Conservation (phyloP, 2,888 invertebrate genomes). For the Leptinotarsa rubiginosa region DNA sequence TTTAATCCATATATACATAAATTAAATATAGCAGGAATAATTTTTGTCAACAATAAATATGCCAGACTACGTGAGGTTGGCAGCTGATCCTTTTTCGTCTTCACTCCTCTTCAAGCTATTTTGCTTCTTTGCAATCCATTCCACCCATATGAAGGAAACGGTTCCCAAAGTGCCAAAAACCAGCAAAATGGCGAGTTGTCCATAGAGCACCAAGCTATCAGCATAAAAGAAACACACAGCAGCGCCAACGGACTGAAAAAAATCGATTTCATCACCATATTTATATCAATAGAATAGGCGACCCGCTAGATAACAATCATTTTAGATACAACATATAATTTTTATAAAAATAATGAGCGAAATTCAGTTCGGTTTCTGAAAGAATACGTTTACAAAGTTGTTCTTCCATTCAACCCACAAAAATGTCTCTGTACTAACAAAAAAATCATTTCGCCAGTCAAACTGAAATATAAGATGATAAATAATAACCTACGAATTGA, state of each 20-base stretch:
- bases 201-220: slow-evolving; percentile 75
- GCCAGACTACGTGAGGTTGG: slow-evolving; percentile 1
- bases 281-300: no score
- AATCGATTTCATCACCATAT: slow-evolving; percentile 21
- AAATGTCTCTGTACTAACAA: no score
- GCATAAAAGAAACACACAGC: slow-evolving; percentile 89
- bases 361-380: no score
- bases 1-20: not conserved
- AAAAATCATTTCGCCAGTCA: no score
- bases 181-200: slow-evolving; percentile 79
- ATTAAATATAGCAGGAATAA: not conserved
- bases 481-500: no score
- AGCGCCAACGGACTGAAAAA: slow-evolving; percentile 83
- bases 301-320: no score
- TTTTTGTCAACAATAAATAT: not conserved
- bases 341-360: no score
- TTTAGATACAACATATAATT: no score
- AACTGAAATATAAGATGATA: no score
- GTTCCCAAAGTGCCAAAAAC: slow-evolving; percentile 81
- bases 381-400: no score
- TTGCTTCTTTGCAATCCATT: slow-evolving; percentile 68
- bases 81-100: slow-evolving; percentile 17
- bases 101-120: slow-evolving; percentile 11
- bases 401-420: no score
- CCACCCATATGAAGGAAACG: slow-evolving; percentile 81